Evolutionary conservation across 1,140 invertebrate genomes (phyloP).

Genomic region (Ditylenchus dipsaci): DNA sequence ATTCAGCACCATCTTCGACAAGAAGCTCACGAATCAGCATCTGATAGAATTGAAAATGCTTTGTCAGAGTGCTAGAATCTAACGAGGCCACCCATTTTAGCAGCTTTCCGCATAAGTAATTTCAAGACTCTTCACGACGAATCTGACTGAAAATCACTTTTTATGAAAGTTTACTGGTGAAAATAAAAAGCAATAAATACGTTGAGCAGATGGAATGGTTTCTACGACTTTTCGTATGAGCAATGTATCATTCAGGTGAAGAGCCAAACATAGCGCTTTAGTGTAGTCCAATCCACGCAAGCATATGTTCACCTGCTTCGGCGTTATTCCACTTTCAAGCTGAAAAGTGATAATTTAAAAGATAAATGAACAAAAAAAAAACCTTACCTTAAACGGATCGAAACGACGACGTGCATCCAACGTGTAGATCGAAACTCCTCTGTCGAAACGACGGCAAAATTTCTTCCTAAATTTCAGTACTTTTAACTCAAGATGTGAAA

Average conservation of each 20-base stretch:
- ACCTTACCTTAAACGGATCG: slow-evolving; percentile 25
- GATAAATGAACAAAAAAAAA: too few species aligned
- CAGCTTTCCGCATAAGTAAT: slow-evolving; percentile 23
- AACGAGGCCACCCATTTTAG: slow-evolving; percentile 18
- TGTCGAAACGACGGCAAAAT: slow-evolving; percentile 43
- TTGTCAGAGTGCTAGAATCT: not conserved
- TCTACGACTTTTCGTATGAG: slow-evolving; percentile 26
- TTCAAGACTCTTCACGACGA: slow-evolving; percentile 12
- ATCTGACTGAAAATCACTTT: slow-evolving; percentile 19
- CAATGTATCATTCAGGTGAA: slow-evolving; percentile 31
- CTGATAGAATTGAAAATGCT: slow-evolving; percentile 28
- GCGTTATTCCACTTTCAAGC: slow-evolving; percentile 24
- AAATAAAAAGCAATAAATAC: slow-evolving; percentile 17
- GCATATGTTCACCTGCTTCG: slow-evolving; percentile 13
- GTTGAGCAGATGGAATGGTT: slow-evolving; percentile 28
- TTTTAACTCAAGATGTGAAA: not conserved
- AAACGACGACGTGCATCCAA: slow-evolving; percentile 31
- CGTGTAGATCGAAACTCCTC: slow-evolving; percentile 41
- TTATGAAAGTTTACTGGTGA: not conserved
- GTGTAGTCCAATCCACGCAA: slow-evolving; percentile 26
- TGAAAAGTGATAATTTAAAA: too few species aligned
- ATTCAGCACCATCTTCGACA: slow-evolving; percentile 15
- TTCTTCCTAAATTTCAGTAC: slow-evolving; percentile 12
- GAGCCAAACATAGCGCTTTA: slow-evolving; percentile 35
- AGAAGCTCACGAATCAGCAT: slow-evolving; percentile 31